Evolutionary conservation across 2,113 vertebrate species (phyloP), one percentile per base, ranked within the genome.

Genomic region (Eptesicus fuscus): DNA sequence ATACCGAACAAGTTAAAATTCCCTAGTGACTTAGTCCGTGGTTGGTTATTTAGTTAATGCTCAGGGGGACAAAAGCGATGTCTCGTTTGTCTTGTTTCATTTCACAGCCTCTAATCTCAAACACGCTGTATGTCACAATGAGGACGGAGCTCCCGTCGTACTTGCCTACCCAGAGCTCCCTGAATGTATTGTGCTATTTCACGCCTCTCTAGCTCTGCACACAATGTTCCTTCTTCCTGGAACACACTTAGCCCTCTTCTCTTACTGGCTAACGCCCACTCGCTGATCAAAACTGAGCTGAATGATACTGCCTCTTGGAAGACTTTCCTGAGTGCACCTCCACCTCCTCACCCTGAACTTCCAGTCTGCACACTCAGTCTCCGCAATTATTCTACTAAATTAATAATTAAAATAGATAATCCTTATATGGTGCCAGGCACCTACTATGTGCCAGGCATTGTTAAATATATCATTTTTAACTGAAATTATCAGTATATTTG

Each of bases 201-300:
- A 97, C 94, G 96, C 96, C 95, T 97, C 96, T 88, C 96, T 94
- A 93, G 91, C 93, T 96, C 96, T 93, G 97, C 93, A 97, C 97
- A 97, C 97, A 97, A 95, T 97, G 97, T 97, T 97, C 97, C 94
- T 92, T 95, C 95, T 95, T 93, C 97, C 96, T 88, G 93, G 97
- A 96, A 96, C 96, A 95, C 97, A 96, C 95, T 95, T 95, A 96
- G 94, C 91, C 96, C 93, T 97, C 96, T 96, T 91, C 95, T 96
- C 96, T 96, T 63, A 88, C 94, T 96, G 96, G 92, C 96, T 93
- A 35, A 96, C 96, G 83, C 97, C 97, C 80, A 96, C 97, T 97
- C 82, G 0, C 94, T 79, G 88, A 96, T 94, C 85, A 96, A 92
- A 92, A 92, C 85, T 1, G 70, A 95, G 96, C 94, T 95, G 93